phyloP scores from a whole-genome alignment of 2,797 vertebrate genomes.

The Peromyscus eremicus region DNA sequence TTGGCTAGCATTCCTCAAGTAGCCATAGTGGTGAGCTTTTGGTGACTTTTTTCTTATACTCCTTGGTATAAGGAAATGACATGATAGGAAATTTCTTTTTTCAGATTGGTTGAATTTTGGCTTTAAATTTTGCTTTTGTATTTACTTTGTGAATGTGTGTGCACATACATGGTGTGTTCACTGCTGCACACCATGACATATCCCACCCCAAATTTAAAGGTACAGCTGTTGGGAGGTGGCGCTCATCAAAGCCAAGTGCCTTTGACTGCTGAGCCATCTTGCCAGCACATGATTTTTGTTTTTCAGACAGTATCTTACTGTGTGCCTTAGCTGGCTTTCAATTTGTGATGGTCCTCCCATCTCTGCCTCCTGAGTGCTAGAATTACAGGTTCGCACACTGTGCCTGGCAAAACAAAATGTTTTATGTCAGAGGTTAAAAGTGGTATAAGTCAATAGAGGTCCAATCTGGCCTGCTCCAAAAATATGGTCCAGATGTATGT shows the following conservation, averaged over 20 bases:
- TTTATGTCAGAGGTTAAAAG: slow-evolving; percentile 25
- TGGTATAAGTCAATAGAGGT: not conserved
- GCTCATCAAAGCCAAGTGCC: not conserved
- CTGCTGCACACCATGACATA: not conserved
- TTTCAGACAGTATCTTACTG: not conserved
- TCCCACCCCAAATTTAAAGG: no score
- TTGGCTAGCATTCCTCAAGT: not conserved
- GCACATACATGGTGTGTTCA: not conserved
- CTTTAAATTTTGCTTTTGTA: not conserved
- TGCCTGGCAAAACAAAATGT: not conserved
- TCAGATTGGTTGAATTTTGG: not conserved
- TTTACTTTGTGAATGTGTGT: not conserved
- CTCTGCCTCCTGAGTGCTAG: not conserved
- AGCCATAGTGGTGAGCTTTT: slow-evolving; percentile 24
- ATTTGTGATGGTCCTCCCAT: not conserved
- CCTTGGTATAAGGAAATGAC: slow-evolving; percentile 15
- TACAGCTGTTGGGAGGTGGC: not conserved
- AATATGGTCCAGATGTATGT: not conserved
- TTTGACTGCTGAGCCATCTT: not conserved
- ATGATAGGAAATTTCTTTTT: not conserved
- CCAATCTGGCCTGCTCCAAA: slow-evolving; percentile 21
- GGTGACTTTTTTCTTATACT: slow-evolving; percentile 40
- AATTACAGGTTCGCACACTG: not conserved
- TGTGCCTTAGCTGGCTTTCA: not conserved
- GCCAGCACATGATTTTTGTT: not conserved